Conservation (phyloP, 2,797 vertebrate species). For the Odontamblyopus rebecca region DNA sequence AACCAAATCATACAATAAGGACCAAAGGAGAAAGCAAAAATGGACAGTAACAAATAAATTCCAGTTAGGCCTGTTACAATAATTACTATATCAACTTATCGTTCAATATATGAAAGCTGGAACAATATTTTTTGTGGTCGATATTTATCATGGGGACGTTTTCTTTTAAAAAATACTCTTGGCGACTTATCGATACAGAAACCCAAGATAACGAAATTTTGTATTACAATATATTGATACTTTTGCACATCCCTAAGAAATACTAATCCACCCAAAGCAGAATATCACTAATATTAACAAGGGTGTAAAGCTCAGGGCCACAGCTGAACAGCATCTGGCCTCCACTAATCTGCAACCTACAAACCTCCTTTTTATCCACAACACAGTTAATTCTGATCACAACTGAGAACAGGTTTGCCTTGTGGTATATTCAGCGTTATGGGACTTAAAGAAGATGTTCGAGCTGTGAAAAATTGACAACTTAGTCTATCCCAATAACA, state of each 20-base stretch:
- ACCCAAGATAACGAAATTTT: no score
- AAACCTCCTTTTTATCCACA: constrained; percentile 65
- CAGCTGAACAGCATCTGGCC: constrained; percentile 66
- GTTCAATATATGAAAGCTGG: no score
- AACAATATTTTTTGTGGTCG: no score
- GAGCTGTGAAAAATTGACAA: background rate
- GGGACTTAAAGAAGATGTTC: constrained; percentile 1
- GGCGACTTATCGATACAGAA: no score
- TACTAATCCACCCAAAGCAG: constrained; percentile 31
- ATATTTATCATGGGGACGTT: no score
- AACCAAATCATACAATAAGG: background rate
- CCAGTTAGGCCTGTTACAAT: no score
- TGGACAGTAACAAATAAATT: no score
- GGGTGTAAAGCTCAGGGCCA: constrained; percentile 51
- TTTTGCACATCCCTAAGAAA: background rate
- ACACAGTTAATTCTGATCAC: constrained; percentile 43
- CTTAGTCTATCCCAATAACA: no score
- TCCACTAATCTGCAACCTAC: constrained; percentile 72
- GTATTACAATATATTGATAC: no score
- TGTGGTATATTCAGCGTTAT: constrained; percentile 14
- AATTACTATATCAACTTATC: no score
- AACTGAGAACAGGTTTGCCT: constrained; percentile 25
- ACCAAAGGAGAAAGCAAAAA: background rate
- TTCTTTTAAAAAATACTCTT: no score
- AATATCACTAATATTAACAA: constrained; percentile 47